A percentile compares a stretch with the other conserved stretches of the same genome.
These are phyloP conservation scores for Gymnorhina tibicen DNA, from an alignment of 2,113 vertebrate genomes.

Conservation along the genomic window DNA sequence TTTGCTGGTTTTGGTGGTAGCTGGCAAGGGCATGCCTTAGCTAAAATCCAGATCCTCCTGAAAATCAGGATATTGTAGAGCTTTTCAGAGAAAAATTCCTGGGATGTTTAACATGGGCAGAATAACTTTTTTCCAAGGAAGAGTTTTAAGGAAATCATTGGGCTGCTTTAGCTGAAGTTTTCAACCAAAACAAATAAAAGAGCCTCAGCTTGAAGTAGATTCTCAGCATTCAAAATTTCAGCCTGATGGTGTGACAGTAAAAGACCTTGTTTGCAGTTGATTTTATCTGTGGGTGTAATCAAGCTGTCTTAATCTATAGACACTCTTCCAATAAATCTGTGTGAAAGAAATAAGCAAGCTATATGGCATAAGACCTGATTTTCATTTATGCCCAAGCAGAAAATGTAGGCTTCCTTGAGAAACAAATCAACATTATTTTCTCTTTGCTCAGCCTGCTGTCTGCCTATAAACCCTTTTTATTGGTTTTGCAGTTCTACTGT, in stretches of 20 bases:
- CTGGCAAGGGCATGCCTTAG: neutral
- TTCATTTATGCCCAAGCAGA: neutral
- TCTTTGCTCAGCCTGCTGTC: neutral
- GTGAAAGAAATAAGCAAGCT: neutral
- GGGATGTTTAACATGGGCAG: neutral
- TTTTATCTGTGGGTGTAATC: neutral
- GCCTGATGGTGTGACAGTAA: neutral
- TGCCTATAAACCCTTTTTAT: neutral
- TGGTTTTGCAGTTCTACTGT: neutral
- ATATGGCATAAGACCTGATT: neutral
- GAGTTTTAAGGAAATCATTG: neutral
- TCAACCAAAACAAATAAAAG: constrained; percentile 27
- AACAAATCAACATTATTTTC: neutral
- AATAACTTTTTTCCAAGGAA: neutral
- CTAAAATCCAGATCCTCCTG: neutral
- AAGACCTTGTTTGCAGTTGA: neutral
- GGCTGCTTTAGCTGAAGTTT: constrained; percentile 13
- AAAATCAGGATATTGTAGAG: neutral
- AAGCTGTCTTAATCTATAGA: neutral
- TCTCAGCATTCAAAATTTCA: neutral
- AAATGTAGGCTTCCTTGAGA: neutral
- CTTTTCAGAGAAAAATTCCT: neutral
- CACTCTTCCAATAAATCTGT: neutral
- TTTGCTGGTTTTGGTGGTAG: neutral
- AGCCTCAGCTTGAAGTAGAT: neutral